phyloP scores from a whole-genome alignment of 2,113 vertebrate species.

The Eclectus roratus region DNA sequence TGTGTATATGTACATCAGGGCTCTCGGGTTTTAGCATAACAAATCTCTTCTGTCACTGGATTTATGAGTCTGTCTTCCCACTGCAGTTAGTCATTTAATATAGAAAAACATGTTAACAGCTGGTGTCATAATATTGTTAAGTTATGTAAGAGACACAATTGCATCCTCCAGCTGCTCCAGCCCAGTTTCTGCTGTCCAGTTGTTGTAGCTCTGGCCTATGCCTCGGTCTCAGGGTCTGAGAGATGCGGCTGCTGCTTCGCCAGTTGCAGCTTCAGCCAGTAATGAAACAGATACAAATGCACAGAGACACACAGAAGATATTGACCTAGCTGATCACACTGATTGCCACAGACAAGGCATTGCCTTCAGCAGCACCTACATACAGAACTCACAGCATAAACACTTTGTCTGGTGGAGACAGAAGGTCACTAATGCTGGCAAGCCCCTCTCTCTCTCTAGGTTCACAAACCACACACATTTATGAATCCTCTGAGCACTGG shows the following conservation, averaged over 20 bases:
- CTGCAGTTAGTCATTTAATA: neutral
- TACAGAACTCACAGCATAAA: neutral
- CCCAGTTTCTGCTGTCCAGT: neutral
- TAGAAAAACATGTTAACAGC: neutral
- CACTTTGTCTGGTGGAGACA: fast-evolving
- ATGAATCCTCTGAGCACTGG: fast-evolving
- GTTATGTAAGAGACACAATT: neutral
- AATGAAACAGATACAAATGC: neutral
- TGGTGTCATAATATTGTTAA: neutral
- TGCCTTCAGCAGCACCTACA: neutral
- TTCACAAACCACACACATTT: neutral
- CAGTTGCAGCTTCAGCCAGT: neutral
- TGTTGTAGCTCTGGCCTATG: neutral
- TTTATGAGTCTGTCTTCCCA: neutral
- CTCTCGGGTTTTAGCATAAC: neutral
- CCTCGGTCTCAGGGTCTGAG: neutral
- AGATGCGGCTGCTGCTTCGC: neutral
- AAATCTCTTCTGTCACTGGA: neutral
- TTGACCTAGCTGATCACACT: neutral
- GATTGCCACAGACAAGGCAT: fast-evolving
- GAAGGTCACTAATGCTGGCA: neutral
- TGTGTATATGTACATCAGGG: fast-evolving
- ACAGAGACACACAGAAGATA: no score
- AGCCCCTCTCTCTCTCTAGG: no score
- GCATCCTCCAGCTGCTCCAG: neutral